These are phyloP conservation scores for Pogoniulus pusillus DNA, from an alignment of 2,797 vertebrate species.

Conservation along the genomic window DNA sequence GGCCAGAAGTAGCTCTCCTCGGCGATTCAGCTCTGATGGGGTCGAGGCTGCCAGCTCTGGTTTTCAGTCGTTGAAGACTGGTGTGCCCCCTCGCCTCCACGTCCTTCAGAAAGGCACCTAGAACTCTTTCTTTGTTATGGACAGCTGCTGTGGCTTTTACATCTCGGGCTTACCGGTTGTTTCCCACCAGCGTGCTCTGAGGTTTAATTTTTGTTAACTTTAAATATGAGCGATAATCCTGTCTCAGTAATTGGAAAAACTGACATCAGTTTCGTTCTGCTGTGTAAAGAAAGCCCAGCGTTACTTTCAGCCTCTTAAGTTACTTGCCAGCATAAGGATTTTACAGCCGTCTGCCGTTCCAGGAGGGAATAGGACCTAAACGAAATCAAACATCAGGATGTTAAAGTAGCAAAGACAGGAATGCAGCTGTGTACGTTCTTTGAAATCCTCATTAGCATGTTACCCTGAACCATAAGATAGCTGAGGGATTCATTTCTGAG, in stretches of 20 bases:
- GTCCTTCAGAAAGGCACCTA: not conserved
- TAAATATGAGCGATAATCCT: not conserved
- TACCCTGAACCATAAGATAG: conserved; percentile 16
- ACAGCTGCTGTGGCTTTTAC: not conserved
- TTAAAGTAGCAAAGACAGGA: conserved; percentile 39
- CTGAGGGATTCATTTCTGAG: conserved; percentile 67
- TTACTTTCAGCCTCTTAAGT: not conserved
- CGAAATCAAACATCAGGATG: not conserved
- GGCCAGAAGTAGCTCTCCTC: too few relatives aligned
- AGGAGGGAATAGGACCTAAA: not conserved
- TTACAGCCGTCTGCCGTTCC: not conserved
- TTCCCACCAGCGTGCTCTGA: not conserved
- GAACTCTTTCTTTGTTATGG: not conserved
- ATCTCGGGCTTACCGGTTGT: not conserved
- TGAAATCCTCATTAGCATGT: conserved; percentile 44
- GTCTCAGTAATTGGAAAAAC: conserved; percentile 31
- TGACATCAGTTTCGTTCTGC: conserved; percentile 2
- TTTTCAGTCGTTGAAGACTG: not conserved
- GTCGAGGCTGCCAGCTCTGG: not conserved
- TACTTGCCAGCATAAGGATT: not conserved
- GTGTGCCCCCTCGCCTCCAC: not conserved
- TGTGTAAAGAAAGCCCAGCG: not conserved
- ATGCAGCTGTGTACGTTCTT: conserved; percentile 44
- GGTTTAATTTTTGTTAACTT: not conserved
- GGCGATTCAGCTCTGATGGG: not conserved